Evolutionary conservation across 2,113 vertebrate species (phyloP).

Genomic region (Thinocorus orbignyianus): DNA sequence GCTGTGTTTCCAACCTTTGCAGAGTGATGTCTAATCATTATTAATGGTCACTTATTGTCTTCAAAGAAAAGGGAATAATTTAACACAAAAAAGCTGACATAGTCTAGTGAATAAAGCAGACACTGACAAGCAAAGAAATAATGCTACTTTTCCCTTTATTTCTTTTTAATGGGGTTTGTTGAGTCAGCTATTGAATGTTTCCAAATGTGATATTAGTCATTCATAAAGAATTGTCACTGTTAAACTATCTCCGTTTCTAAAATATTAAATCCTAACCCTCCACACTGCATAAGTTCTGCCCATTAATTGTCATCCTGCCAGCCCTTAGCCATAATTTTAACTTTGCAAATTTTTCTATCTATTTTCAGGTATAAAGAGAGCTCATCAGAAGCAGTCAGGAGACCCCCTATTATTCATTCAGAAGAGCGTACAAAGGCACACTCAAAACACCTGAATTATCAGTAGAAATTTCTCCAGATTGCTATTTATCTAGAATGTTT

Average conservation of each 20-base stretch:
- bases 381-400: background rate
- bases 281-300: background rate
- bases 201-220: background rate
- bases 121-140: background rate
- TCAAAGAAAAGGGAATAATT: background rate
- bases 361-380: background rate
- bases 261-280: background rate
- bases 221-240: background rate
- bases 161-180: background rate
- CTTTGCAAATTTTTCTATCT: background rate
- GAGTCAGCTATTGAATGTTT: background rate
- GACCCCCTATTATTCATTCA: background rate
- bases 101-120: background rate
- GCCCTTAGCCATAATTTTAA: background rate
- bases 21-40: background rate
- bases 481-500: background rate
- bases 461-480: background rate
- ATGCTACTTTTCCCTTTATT: background rate
- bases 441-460: background rate
- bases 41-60: background rate
- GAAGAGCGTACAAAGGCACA: background rate
- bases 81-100: background rate
- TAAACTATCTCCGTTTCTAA: background rate
- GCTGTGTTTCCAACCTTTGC: background rate
- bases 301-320: background rate